phyloP scores from a whole-genome alignment of 2,113 vertebrate species.

The Oceanites oceanicus region DNA sequence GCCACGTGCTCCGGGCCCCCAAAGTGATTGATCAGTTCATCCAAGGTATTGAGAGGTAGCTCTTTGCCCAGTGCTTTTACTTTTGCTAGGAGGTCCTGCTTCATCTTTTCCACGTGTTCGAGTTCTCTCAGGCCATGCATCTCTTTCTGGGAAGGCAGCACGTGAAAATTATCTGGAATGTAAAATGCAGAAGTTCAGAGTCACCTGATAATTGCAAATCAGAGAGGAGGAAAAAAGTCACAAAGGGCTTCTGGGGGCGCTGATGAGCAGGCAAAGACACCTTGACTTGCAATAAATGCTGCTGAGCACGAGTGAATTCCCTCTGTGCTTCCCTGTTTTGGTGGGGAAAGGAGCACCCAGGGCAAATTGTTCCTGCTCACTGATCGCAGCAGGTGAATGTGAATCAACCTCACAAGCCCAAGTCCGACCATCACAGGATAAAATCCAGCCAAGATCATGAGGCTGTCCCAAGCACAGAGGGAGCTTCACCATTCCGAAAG shows the following conservation, averaged over 20 bases:
- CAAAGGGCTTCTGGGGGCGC: neutral
- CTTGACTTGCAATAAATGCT: neutral
- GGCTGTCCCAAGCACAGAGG: neutral
- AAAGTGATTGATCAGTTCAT: slow-evolving; percentile 91
- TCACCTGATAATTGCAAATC: neutral
- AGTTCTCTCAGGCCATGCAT: slow-evolving; percentile 24
- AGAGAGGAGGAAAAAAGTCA: neutral
- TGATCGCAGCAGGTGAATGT: rapidly evolving
- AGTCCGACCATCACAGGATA: neutral
- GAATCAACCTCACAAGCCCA: neutral
- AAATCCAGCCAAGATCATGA: neutral
- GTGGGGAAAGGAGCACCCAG: neutral
- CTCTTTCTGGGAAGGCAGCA: slow-evolving; percentile 58
- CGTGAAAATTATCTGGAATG: slow-evolving; percentile 13
- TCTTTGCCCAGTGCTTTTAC: slow-evolving; percentile 89
- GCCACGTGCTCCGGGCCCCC: slow-evolving; percentile 93
- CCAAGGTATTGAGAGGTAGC: slow-evolving; percentile 96
- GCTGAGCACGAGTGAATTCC: neutral
- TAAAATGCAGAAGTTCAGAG: neutral
- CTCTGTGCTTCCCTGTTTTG: neutral
- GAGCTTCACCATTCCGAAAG: neutral
- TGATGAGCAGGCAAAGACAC: neutral
- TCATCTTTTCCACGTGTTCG: slow-evolving; percentile 86
- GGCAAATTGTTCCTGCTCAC: neutral
- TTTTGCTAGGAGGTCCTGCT: slow-evolving; percentile 87